Evolutionary conservation across 2,888 invertebrate genomes (phyloP).

Genomic region (Spilosoma lubricipeda): DNA sequence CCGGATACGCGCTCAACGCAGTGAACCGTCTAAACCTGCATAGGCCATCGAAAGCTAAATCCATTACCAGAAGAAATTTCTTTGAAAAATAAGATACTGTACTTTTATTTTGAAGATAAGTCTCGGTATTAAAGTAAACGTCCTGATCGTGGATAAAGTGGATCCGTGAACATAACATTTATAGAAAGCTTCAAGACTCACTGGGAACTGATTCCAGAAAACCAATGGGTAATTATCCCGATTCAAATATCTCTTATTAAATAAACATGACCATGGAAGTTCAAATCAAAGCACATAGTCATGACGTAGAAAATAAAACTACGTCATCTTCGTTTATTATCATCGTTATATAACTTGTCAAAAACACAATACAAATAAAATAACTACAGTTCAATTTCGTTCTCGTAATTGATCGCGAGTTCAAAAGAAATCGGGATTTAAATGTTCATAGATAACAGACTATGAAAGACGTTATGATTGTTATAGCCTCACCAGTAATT

Average conservation of each 20-base stretch:
- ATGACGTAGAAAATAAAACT: background rate
- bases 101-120: too few species aligned
- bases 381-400: background rate
- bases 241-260: background rate
- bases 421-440: slow-evolving; percentile 1
- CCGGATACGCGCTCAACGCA: background rate
- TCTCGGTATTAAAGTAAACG: too few species aligned
- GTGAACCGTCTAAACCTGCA: background rate
- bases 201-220: background rate
- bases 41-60: background rate
- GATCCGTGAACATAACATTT: background rate
- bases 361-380: background rate
- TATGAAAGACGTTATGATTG: slow-evolving; percentile 1
- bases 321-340: background rate
- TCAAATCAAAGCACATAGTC: background rate
- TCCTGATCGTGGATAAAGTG: too few species aligned
- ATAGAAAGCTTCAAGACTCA: background rate
- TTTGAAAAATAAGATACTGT: too few species aligned
- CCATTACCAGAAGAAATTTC: too few species aligned
- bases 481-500: slow-evolving; percentile 7
- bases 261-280: background rate
- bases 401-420: background rate
- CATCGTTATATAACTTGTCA: background rate
- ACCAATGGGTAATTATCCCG: background rate
- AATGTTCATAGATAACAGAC: background rate